These are phyloP conservation scores for Crotalus horridus DNA, from an alignment of 2,113 vertebrate genomes.

Conservation along the genomic window DNA sequence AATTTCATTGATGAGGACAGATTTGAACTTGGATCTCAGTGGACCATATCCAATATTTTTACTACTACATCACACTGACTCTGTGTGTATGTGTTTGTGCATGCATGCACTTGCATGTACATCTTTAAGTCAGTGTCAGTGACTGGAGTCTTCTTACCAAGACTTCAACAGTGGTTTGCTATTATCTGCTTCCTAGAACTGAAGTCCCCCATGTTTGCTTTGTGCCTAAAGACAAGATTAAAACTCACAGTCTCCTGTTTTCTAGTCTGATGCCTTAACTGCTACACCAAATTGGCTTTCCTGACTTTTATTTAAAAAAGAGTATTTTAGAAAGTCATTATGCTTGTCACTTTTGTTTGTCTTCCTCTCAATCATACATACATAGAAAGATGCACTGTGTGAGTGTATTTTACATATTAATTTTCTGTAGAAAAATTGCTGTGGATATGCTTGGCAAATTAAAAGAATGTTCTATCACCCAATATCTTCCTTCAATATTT, in stretches of 20 bases:
- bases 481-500: not conserved
- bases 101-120: too few relatives aligned
- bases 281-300: not conserved
- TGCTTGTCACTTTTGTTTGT: not conserved
- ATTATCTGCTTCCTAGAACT: not conserved
- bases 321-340: not conserved
- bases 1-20: not conserved
- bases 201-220: not conserved
- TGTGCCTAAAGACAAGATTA: not conserved
- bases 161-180: not conserved
- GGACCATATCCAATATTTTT: not conserved
- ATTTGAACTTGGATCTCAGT: not conserved
- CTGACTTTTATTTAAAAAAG: not conserved
- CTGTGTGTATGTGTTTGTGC: not conserved
- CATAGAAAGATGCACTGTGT: not conserved
- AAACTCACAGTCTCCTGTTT: not conserved
- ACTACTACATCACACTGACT: not conserved
- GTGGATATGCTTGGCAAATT: not conserved
- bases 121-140: not conserved
- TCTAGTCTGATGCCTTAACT: not conserved
- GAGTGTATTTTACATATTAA: not conserved
- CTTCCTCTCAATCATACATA: not conserved
- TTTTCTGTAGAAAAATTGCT: not conserved
- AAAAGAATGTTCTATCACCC: not conserved
- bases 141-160: not conserved